phyloP scores from a whole-genome alignment of 92 coral and sea anemone species.

The Palythoa caribaeorum region DNA sequence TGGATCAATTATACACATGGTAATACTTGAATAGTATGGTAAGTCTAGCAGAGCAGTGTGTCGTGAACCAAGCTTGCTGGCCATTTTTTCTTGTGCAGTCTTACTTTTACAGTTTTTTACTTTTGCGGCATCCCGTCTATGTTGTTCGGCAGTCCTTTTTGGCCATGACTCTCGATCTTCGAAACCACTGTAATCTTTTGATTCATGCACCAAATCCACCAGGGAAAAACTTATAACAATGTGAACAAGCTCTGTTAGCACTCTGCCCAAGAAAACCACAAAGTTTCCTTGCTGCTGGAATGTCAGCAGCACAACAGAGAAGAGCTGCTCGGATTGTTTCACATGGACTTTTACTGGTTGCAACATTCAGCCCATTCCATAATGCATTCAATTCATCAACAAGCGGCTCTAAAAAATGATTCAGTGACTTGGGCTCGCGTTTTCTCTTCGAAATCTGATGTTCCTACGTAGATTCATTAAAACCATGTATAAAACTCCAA shows the following conservation, averaged over 20 bases:
- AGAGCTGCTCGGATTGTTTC: conserved; percentile 52
- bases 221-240: conserved; percentile 26
- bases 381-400: conserved; percentile 58
- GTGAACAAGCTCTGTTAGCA: conserved; percentile 43
- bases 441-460: conserved; percentile 23
- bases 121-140: conserved; percentile 54
- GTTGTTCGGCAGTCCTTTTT: conserved; percentile 49
- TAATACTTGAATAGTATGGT: conserved; percentile 50
- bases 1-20: conserved; percentile 62
- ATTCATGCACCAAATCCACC: conserved; percentile 67
- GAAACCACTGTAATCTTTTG: conserved; percentile 67
- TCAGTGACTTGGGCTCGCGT: conserved; percentile 54
- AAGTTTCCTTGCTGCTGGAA: conserved; percentile 77
- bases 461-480: conserved; percentile 61
- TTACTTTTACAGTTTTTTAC: conserved; percentile 56
- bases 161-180: conserved; percentile 62
- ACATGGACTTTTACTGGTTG: no score
- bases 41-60: conserved; percentile 53
- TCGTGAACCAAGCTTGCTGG: conserved; percentile 47
- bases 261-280: conserved; percentile 73
- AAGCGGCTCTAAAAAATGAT: conserved; percentile 52
- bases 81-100: conserved; percentile 42
- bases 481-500: conserved; percentile 24
- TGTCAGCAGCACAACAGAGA: conserved; percentile 68
- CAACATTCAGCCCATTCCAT: conserved; percentile 49